Percentiles rank a stretch among this genome's conserved stretches.
These are phyloP conservation scores for Acyrthosiphon pisum DNA, from an alignment of 1,140 invertebrate species.

Conservation along the genomic window DNA sequence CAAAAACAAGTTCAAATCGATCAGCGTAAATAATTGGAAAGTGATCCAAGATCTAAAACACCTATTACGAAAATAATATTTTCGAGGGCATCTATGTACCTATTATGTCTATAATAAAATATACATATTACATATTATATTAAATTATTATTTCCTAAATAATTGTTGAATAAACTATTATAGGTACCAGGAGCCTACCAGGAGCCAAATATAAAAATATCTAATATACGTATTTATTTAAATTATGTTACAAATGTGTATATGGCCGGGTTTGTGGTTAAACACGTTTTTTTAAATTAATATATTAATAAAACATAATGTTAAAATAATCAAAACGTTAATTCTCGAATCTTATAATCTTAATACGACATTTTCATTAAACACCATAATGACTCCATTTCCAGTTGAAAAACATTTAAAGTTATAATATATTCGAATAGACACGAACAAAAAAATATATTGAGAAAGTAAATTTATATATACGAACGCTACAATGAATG, in stretches of 20 bases:
- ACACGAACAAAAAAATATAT: too few species aligned
- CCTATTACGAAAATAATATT: neutral
- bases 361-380: neutral
- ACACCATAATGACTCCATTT: neutral
- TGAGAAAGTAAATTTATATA: neutral
- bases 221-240: too few species aligned
- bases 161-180: neutral
- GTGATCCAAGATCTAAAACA: neutral
- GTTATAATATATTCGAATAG: neutral
- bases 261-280: neutral
- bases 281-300: neutral
- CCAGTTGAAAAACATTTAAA: neutral
- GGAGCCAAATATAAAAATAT: too few species aligned
- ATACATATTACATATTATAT: neutral
- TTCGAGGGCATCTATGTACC: neutral
- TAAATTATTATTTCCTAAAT: neutral
- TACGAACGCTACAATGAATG: neutral
- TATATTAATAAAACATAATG: too few species aligned
- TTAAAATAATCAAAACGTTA: neutral
- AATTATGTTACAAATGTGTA: too few species aligned
- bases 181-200: too few species aligned
- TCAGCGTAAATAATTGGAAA: constrained; percentile 11
- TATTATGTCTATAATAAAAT: too few species aligned
- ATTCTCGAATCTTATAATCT: neutral
- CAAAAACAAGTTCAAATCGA: constrained; percentile 1